Evolutionary conservation across 35 echinoderm and acorn worm genomes (phyloP), one percentile per base, ranked within the genome.

Genomic region (Ophiothrix spiculata): DNA sequence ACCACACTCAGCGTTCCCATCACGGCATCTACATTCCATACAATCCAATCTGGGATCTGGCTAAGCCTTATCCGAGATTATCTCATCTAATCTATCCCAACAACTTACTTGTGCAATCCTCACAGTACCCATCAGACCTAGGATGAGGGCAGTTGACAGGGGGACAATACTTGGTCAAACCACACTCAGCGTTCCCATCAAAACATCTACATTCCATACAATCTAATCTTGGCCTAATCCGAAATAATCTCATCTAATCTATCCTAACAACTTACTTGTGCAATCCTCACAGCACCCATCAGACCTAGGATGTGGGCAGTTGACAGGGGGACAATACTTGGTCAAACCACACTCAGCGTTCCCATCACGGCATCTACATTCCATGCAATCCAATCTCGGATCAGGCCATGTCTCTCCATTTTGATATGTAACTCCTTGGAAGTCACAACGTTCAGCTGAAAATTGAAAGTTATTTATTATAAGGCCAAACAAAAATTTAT

Each of bases 171-270:
- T 1, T 39, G 33, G 14, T 35, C 46, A 56, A 74, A 25, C 85
- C 85, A 40, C 93, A 95, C 35, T 79, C 84, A 4, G 91, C 85
- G 15, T 32, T 42, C 12, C 93, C 93, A 39, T 81, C 42, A 8
- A 38, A 45, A 64, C 93, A 95, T 35, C 75, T 32, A 91, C 93
- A 91, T 38, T 83, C 56, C n/a, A 84, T 74, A 40, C 93, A 95
- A 1, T 69, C 29, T 63, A 91, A 41, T 23, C 56, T 69, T 1
- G 93, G 86, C n/a, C n/a, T n/a, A n/a, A n/a, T n/a, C n/a, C n/a
- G n/a, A n/a, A n/a, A n/a, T n/a, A n/a, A n/a, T n/a, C n/a, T n/a
- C n/a, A n/a, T n/a, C n/a, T n/a, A n/a, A n/a, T n/a, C n/a, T n/a
- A n/a, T n/a, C n/a, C n/a, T n/a, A n/a, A n/a, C n/a, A 21, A 80